Evolutionary conservation across 2,888 invertebrate genomes (phyloP).

Genomic region (Cataglyphis rosenhaueri): DNA sequence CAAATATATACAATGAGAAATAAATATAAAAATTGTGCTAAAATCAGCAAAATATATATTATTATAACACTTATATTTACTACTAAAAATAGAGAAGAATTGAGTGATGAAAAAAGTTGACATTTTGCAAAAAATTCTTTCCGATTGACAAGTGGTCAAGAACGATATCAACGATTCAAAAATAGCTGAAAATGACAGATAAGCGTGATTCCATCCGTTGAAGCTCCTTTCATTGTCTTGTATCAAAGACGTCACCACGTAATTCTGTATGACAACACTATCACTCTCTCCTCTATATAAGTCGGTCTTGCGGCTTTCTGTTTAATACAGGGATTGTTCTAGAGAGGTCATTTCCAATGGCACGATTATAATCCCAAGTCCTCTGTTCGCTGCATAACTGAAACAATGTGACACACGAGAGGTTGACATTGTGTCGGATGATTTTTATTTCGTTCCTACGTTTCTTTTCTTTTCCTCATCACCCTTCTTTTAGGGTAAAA

Average conservation of each 20-base stretch:
- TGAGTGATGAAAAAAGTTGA: neutral
- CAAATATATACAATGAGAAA: neutral
- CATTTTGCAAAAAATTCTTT: neutral
- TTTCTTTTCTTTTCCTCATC: neutral
- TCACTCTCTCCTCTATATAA: slow-evolving; percentile 24
- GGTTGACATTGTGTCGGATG: neutral
- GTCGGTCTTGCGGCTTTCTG: slow-evolving; percentile 36
- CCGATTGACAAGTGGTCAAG: neutral
- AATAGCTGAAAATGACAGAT: slow-evolving; percentile 13
- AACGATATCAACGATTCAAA: slow-evolving; percentile 1
- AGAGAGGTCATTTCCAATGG: slow-evolving; percentile 28
- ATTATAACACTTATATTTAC: neutral
- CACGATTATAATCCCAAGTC: neutral
- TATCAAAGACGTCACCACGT: neutral
- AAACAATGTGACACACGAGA: slow-evolving; percentile 6
- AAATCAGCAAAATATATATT: neutral
- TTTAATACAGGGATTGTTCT: slow-evolving; percentile 54
- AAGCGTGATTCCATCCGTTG: neutral
- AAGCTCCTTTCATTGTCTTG: neutral
- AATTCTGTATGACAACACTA: neutral
- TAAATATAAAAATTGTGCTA: neutral
- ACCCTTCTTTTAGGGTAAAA: slow-evolving; percentile 7
- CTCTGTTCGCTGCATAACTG: neutral
- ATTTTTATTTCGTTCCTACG: neutral
- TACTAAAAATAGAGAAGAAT: neutral